Conservation (phyloP, 2,888 invertebrate genomes). For the Peribatodes rhomboidaria region DNA sequence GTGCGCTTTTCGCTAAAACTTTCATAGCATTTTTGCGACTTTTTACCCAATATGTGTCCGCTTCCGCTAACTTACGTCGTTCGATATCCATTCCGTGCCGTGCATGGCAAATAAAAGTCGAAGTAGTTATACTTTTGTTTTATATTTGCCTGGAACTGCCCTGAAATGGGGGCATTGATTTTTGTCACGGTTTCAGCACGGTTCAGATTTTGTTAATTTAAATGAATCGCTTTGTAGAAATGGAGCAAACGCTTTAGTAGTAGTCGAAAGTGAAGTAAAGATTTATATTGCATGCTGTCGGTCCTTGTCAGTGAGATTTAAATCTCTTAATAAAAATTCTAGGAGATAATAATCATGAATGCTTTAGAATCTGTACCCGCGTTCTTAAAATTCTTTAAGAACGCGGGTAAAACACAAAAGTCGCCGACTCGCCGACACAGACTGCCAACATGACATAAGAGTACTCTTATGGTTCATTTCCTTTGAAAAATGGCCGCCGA, state of each 20-base stretch:
- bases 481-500: too few relatives aligned
- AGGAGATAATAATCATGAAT: too few relatives aligned
- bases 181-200: constrained; percentile 1
- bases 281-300: too few relatives aligned
- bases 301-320: too few relatives aligned
- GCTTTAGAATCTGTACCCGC: too few relatives aligned
- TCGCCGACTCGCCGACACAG: too few relatives aligned
- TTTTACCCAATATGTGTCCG: neutral
- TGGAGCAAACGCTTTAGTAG: neutral
- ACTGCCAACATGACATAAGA: too few relatives aligned
- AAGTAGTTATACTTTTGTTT: constrained; percentile 8
- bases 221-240: neutral
- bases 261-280: too few relatives aligned
- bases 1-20: neutral
- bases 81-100: constrained; percentile 13
- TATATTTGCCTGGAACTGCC: constrained; percentile 11
- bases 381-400: too few relatives aligned
- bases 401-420: too few relatives aligned
- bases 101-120: constrained; percentile 8
- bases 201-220: neutral
- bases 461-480: too few relatives aligned
- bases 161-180: constrained; percentile 17
- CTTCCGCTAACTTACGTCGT: neutral
- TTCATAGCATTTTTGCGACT: neutral
- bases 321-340: too few relatives aligned